These are phyloP conservation scores for Corydoras sp. DNA, from an alignment of 2,113 vertebrate genomes.

Conservation along the genomic window DNA sequence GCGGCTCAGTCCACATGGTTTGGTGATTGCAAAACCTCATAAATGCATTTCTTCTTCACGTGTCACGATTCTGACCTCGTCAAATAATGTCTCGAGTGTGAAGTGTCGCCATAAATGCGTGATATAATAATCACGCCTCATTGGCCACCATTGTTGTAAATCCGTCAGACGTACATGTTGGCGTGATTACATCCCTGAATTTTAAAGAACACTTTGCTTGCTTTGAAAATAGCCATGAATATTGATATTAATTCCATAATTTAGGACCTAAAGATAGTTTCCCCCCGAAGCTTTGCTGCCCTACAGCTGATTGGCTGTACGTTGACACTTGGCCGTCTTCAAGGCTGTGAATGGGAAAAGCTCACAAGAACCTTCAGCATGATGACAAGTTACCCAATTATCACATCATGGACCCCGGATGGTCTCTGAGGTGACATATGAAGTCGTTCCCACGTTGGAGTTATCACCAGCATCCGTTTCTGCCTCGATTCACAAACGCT, in stretches of 20 bases:
- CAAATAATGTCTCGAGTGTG: constrained; percentile 16
- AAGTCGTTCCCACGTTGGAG: constrained; percentile 16
- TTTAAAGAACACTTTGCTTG: background rate
- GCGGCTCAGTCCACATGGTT: background rate
- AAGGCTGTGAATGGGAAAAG: background rate
- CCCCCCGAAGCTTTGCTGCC: background rate
- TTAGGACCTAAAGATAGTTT: background rate
- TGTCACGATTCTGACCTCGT: constrained; percentile 6
- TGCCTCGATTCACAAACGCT: background rate
- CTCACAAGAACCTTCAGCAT: constrained; percentile 10
- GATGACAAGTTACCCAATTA: constrained; percentile 44
- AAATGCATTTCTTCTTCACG: background rate
- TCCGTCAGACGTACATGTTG: too few relatives aligned
- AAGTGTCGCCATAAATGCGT: too few relatives aligned
- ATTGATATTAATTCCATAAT: background rate
- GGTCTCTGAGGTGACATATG: constrained; percentile 28
- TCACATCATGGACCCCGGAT: constrained; percentile 35
- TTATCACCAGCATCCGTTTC: constrained; percentile 28
- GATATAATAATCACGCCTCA: too few relatives aligned
- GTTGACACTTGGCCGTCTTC: background rate
- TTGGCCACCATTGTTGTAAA: too few relatives aligned
- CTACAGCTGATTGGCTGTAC: background rate
- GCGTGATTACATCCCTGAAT: too few relatives aligned
- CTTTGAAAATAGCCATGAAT: background rate
- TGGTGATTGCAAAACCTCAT: background rate